phyloP scores from a whole-genome alignment of 2,797 vertebrate genomes.

The Onychomys torridus region DNA sequence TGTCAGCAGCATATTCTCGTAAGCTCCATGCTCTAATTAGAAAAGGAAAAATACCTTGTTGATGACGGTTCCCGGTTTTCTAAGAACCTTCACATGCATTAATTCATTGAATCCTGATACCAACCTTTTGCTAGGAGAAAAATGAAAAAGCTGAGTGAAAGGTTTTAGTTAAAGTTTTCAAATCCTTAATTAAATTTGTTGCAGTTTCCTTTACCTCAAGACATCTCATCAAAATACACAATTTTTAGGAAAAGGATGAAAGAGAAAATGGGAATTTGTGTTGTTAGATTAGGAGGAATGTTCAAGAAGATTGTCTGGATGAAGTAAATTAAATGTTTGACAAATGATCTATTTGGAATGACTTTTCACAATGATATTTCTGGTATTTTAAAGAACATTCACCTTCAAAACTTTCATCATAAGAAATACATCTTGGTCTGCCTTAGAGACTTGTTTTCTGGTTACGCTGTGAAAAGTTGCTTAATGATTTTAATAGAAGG shows the following conservation, averaged over 20 bases:
- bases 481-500: background rate
- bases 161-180: background rate
- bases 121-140: conserved; percentile 27
- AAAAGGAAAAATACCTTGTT: conserved; percentile 34
- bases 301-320: background rate
- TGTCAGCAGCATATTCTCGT: conserved; percentile 26
- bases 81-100: conserved; percentile 4
- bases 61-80: conserved; percentile 54
- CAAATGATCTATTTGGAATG: background rate
- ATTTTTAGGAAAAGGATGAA: background rate
- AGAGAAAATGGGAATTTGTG: conserved; percentile 6
- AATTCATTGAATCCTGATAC: conserved; percentile 6
- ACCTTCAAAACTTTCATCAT: background rate
- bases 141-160: background rate
- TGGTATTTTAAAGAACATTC: background rate
- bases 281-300: background rate
- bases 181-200: background rate
- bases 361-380: background rate
- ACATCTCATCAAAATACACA: background rate
- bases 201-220: background rate
- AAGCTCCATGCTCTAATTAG: background rate
- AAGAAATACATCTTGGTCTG: background rate
- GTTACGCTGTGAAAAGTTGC: background rate
- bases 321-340: background rate
- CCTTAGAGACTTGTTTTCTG: conserved; percentile 39